Evolutionary conservation across 2,888 invertebrate genomes (phyloP).

Genomic region (Orthosia incerta): DNA sequence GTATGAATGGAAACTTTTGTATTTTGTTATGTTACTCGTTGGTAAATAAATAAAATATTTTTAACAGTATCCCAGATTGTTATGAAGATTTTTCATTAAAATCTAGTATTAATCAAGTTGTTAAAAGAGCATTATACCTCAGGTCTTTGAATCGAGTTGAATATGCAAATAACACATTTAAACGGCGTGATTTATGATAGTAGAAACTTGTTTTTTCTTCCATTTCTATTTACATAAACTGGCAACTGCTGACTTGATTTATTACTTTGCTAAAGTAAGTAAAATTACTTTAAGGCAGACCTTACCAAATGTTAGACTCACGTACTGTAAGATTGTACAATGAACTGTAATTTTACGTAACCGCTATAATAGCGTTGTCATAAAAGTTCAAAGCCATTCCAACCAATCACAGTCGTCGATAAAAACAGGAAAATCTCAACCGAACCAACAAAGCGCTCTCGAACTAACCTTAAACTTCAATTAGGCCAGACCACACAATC

Average conservation of each 20-base stretch:
- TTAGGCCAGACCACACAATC: conserved; percentile 47
- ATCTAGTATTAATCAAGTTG: conserved; percentile 20
- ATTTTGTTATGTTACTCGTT: no score
- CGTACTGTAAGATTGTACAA: background rate
- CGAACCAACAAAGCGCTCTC: conserved; percentile 21
- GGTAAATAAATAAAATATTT: no score
- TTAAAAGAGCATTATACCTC: conserved; percentile 11
- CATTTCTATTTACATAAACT: conserved; percentile 37
- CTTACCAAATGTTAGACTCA: background rate
- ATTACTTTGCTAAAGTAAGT: conserved; percentile 23
- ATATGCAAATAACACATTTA: conserved; percentile 33
- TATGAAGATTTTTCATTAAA: background rate
- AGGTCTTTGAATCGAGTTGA: conserved; percentile 8
- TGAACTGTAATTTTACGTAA: background rate
- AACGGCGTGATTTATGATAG: conserved; percentile 44
- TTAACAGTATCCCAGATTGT: background rate
- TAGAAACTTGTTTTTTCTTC: conserved; percentile 31
- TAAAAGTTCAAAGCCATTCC: background rate
- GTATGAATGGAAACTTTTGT: background rate
- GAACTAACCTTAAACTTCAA: conserved; percentile 37
- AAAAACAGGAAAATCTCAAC: conserved; percentile 14
- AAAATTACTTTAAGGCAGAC: background rate
- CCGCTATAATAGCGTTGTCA: background rate
- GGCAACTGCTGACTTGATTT: conserved; percentile 32
- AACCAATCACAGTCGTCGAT: background rate